Evolutionary conservation across 2,888 invertebrate species (phyloP).

Genomic region (Eristalis arbustorum): DNA sequence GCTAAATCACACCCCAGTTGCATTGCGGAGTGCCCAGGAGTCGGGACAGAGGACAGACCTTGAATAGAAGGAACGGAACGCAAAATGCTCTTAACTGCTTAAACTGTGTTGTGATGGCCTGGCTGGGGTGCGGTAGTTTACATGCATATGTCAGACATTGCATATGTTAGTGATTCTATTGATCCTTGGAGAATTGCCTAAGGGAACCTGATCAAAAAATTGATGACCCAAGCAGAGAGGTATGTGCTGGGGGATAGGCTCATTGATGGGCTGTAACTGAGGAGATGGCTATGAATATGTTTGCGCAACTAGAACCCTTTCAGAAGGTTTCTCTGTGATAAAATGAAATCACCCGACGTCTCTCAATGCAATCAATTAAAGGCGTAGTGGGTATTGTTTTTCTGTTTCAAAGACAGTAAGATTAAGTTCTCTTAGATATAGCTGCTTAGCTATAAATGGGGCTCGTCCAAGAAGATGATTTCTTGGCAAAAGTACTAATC

Average conservation of each 20-base stretch:
- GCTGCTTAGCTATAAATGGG: too few relatives aligned
- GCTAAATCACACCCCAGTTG: conserved; percentile 63
- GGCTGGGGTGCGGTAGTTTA: conserved; percentile 46
- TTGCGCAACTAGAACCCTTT: too few relatives aligned
- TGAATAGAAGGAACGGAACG: conserved; percentile 16
- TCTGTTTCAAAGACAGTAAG: too few relatives aligned
- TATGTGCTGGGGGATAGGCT: not conserved
- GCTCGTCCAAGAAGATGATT: too few relatives aligned
- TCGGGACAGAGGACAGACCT: not conserved
- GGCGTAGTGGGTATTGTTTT: too few relatives aligned
- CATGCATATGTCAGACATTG: conserved; percentile 53
- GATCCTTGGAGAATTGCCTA: conserved; percentile 47
- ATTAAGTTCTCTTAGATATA: too few relatives aligned
- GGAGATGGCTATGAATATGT: not conserved
- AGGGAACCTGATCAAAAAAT: conserved; percentile 13
- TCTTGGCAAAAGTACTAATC: too few relatives aligned
- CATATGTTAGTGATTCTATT: conserved; percentile 56
- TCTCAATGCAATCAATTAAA: too few relatives aligned
- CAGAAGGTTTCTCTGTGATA: too few relatives aligned
- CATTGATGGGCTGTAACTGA: not conserved
- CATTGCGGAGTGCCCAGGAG: conserved; percentile 14
- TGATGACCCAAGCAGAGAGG: not conserved
- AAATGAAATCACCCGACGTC: too few relatives aligned
- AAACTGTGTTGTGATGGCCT: conserved; percentile 37
- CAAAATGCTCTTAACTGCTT: conserved; percentile 6